These are phyloP conservation scores for Naja naja DNA, from an alignment of 2,113 vertebrate species.

Conservation along the genomic window DNA sequence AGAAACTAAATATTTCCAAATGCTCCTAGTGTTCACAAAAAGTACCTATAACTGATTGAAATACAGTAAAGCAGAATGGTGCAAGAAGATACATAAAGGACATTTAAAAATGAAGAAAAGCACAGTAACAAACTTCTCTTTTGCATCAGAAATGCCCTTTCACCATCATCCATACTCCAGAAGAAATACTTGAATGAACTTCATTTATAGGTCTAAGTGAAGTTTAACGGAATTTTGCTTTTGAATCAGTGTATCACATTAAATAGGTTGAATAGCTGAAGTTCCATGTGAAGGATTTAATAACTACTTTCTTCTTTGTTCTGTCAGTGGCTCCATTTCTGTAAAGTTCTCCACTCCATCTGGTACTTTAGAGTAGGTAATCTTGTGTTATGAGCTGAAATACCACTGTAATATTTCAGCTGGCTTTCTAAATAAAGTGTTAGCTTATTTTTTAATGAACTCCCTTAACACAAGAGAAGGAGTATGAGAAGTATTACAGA, in stretches of 20 bases:
- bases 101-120: constrained; percentile 24
- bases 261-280: constrained; percentile 40
- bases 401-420: constrained; percentile 16
- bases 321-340: constrained; percentile 48
- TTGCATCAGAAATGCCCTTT: constrained; percentile 58
- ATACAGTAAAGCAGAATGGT: neutral
- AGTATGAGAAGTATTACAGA: neutral
- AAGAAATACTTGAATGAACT: constrained; percentile 70
- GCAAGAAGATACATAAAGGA: neutral
- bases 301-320: constrained; percentile 47
- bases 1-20: constrained; percentile 21
- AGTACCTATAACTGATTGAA: neutral
- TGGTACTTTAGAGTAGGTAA: constrained; percentile 55
- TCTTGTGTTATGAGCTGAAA: constrained; percentile 17
- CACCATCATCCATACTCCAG: constrained; percentile 54
- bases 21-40: neutral
- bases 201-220: constrained; percentile 56
- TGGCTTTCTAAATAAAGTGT: constrained; percentile 42
- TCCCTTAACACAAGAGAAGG: neutral
- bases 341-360: constrained; percentile 29
- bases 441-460: neutral
- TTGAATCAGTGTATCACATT: constrained; percentile 27
- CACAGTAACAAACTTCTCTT: constrained; percentile 39
- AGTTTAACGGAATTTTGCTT: constrained; percentile 50
- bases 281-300: constrained; percentile 39